Evolutionary conservation across 2,113 vertebrate genomes (phyloP), one percentile per base, ranked within the genome.

Genomic region (Cromileptes altivelis): DNA sequence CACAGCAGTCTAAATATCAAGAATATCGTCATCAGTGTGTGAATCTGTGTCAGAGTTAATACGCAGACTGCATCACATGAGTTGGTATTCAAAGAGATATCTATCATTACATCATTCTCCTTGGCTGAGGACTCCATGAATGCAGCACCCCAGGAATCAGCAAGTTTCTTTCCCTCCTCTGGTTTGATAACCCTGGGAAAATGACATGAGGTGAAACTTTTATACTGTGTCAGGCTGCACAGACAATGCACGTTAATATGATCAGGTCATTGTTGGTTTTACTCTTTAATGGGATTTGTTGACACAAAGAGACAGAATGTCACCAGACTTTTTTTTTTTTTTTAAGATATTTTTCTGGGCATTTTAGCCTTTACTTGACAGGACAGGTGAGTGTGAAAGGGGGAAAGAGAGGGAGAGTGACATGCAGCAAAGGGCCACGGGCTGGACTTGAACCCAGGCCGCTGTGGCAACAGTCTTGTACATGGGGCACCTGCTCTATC

Each of bases 111-210:
- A 95, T 97, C 96, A 67, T 95, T 97, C 89, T 98, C 96, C 87
- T 96, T 96, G 85, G 97, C 95, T 33, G 95, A 98, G 4, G 96
- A 97, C 86, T 98, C 94, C 64, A 97, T 95, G 88, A 98, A 98
- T 0, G 95, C 91, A 0, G 94, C 95, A 2, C 96, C 96, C 95
- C 96, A 97, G 0, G 94, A 96, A 76, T 97, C 96, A 0, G 91
- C 96, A 79, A 97, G 91, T 89, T 96, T 97, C 92, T 97, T 97
- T 25, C 97, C 96, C 83, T 98, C 97, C 18, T 96, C 95, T 2
- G 81, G 92, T 82, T 95, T 96, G 78, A 96, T 95, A 84, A 96
- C 93, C 73, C 95, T 95, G 85, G 25, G n/a, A 53, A 57, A 56
- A 60, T 1, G 23, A 64, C 6, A 37, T 7, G 33, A 56, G 30